These are phyloP conservation scores for Didymodactylos carnosus DNA, from an alignment of 2,888 invertebrate species.

Conservation along the genomic window DNA sequence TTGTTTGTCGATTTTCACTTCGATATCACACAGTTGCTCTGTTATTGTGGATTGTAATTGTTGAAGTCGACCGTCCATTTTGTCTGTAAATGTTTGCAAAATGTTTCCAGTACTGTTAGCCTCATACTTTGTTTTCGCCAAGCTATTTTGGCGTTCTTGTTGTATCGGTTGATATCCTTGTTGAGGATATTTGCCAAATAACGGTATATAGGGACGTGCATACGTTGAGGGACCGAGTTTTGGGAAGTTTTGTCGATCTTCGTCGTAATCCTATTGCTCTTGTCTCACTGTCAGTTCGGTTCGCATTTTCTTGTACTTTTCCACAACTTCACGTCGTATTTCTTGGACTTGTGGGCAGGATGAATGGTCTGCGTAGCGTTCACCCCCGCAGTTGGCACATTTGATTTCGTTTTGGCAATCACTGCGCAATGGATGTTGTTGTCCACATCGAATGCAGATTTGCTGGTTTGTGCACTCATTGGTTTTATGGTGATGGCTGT, in stretches of 20 bases:
- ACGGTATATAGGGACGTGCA: not conserved
- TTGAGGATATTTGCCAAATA: not conserved
- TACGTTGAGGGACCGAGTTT: not conserved
- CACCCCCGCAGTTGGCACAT: not conserved
- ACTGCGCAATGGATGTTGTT: not conserved
- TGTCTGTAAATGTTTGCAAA: too few species aligned
- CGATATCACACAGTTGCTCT: not conserved
- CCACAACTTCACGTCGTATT: not conserved
- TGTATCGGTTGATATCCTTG: not conserved
- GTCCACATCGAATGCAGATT: not conserved
- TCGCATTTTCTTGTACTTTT: not conserved
- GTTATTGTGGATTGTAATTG: not conserved
- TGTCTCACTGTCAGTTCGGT: not conserved
- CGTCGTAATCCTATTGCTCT: not conserved
- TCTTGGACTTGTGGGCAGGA: not conserved
- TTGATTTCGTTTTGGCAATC: not conserved
- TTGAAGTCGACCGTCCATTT: not conserved
- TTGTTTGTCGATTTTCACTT: not conserved
- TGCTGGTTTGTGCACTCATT: not conserved
- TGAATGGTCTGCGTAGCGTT: not conserved
- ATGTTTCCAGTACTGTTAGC: not conserved
- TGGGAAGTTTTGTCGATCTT: not conserved
- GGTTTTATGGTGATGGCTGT: not conserved
- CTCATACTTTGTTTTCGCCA: not conserved
- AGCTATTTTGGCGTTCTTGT: not conserved